phyloP scores from a whole-genome alignment of 2,113 vertebrate genomes.

The Bagarius yarrelli region DNA sequence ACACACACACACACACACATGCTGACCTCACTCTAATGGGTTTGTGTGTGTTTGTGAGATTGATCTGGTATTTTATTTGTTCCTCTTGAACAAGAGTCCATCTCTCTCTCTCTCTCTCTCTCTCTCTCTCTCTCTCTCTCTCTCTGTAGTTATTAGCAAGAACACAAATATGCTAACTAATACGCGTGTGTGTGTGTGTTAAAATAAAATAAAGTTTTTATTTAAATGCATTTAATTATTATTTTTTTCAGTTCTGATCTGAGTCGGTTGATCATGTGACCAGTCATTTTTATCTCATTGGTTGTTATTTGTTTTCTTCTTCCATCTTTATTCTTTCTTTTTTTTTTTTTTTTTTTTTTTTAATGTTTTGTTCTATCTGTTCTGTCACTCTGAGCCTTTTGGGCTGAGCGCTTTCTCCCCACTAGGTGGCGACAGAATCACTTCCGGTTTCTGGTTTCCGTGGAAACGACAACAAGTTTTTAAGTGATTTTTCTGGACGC shows the following conservation, averaged over 20 bases:
- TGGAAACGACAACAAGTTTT: slow-evolving; percentile 27
- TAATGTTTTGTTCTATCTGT: no score
- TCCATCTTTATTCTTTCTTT: no score
- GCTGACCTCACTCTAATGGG: not conserved
- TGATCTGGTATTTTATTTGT: not conserved
- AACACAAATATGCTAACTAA: slow-evolving; percentile 42
- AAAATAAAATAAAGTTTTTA: no score
- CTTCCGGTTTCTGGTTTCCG: not conserved
- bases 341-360: no score
- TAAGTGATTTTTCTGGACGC: not conserved
- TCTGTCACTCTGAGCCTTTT: no score
- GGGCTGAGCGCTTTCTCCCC: not conserved
- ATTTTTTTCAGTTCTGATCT: not conserved
- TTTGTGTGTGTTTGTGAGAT: not conserved
- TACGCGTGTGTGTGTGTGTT: slow-evolving; percentile 19
- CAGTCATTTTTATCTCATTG: no score
- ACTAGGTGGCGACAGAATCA: slow-evolving; percentile 16
- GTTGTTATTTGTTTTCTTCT: no score
- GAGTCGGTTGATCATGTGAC: not conserved
- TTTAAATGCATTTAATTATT: no score
- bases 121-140: slow-evolving; percentile 39
- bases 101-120: not conserved
- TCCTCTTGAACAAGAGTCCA: no score
- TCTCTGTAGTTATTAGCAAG: slow-evolving; percentile 26
- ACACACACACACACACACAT: slow-evolving; percentile 5